A percentile compares a stretch with the other conserved stretches of the same genome.
phyloP scores from a whole-genome alignment of 37 sponge, comb jelly and placozoan genomes.

The Chondrosia reniformis region DNA sequence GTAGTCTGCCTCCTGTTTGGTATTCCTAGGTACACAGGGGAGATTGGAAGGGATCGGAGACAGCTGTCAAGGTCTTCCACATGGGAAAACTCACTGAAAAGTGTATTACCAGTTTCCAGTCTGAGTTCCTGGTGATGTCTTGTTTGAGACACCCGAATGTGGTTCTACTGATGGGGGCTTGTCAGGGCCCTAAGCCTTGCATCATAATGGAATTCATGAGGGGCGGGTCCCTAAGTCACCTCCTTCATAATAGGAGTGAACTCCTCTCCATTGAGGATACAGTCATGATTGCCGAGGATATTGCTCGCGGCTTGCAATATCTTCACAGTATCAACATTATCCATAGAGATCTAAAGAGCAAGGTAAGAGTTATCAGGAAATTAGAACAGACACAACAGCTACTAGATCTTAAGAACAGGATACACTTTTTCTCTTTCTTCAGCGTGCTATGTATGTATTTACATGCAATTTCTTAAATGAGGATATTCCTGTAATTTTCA shows the following conservation, averaged over 20 bases:
- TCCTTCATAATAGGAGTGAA: constrained; percentile 36
- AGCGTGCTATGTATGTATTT: no score
- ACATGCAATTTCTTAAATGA: no score
- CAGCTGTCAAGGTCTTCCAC: constrained; percentile 68
- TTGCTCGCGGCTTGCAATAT: constrained; percentile 73
- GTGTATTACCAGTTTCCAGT: constrained; percentile 50
- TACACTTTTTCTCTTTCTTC: no score
- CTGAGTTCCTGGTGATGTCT: constrained; percentile 82
- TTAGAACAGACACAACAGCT: no score
- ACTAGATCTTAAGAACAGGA: no score
- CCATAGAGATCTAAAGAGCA: constrained; percentile 63
- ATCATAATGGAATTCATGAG: constrained; percentile 82
- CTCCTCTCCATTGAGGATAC: constrained; percentile 17
- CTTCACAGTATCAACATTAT: constrained; percentile 84
- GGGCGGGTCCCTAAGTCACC: constrained; percentile 63
- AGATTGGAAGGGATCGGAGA: constrained; percentile 60
- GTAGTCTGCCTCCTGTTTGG: not conserved
- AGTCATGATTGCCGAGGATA: constrained; percentile 30
- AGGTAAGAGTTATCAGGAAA: no score
- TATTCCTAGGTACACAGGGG: constrained; percentile 38
- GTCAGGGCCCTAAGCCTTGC: constrained; percentile 63
- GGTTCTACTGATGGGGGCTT: constrained; percentile 83
- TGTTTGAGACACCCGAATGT: constrained; percentile 82
- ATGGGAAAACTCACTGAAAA: constrained; percentile 38
- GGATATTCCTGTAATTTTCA: no score